Conservation (phyloP, 2,797 vertebrate species). For the Anguilla anguilla region DNA sequence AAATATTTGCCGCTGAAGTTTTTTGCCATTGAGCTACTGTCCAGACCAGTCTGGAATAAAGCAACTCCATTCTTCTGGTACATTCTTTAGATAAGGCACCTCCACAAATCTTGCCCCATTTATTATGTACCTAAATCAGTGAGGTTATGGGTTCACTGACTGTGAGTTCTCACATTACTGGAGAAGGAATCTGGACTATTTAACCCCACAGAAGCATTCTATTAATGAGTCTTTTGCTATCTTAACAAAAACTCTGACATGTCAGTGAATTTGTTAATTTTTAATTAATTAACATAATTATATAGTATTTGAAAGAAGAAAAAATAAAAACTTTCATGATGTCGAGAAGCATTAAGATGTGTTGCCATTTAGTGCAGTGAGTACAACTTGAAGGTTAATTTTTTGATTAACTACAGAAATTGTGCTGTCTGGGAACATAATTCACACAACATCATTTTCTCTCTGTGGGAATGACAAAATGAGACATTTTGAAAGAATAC, state of each 20-base stretch:
- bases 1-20: no score
- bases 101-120: background rate
- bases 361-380: no score
- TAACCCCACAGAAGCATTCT: background rate
- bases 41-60: no score
- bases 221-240: background rate
- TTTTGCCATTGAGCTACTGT: no score
- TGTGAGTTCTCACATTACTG: background rate
- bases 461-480: no score
- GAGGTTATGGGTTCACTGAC: background rate
- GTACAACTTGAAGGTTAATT: no score
- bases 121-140: background rate
- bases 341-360: no score
- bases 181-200: background rate
- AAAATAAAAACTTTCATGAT: background rate
- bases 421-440: no score
- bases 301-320: no score
- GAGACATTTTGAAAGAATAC: no score
- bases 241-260: background rate
- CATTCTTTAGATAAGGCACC: background rate
- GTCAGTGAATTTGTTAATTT: background rate
- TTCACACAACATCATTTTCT: no score
- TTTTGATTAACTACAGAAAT: no score
- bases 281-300: background rate
- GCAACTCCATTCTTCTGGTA: background rate